Base-by-base conservation (phyloP, 2,113 vertebrate species). In the Cryptotis parvus region DNA sequence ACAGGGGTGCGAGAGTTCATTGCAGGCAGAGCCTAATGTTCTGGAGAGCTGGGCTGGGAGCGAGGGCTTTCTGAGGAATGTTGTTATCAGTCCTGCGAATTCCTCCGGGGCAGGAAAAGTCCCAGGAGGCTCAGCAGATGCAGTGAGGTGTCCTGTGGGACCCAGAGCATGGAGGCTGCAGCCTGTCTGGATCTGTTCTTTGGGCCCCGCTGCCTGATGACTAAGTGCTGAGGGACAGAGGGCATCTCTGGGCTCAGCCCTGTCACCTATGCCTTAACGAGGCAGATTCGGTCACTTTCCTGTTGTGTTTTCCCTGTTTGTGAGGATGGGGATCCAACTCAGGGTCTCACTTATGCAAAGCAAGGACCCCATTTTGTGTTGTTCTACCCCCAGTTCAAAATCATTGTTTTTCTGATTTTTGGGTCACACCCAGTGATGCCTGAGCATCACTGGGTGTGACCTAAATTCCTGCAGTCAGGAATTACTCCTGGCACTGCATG, bases 121-220 rank as follows among this genome's bases (percentile, higher is more conserved):
- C 18, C 39, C 31, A 65, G 55, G 65, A 70, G n/a, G n/a, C 24
- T 33, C 49, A 83, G n/a, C 43, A 29, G 74, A n/a, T 58, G 55
- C 20, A 20, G 55, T 20, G 18, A 18, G 2, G 31, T 0, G 0
- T 70, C 31, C 61, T n/a, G 0, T 20, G 89, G 27, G 37, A 22
- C 45, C 70, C 24, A 61, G 31, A 2, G 39, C 43, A 35, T 63
- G 49, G 15, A 16, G 63, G 24, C n/a, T n/a, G n/a, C 9, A 24
- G 85, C 26, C 66, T 65, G 22, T 75, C 70, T n/a, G 79, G 72
- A 41, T 31, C 77, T 31, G 2, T n/a, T 12, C 72, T 79, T n/a
- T 4, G 0, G 79, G 61, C 26, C 58, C 52, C 2, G 49, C 70
- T 33, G 61, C 1, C 41, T 66, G 55, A 43, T 20, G 66, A 35